Evolutionary conservation across 2,888 invertebrate genomes (phyloP).

Genomic region (Pharmacophagus antenor): DNA sequence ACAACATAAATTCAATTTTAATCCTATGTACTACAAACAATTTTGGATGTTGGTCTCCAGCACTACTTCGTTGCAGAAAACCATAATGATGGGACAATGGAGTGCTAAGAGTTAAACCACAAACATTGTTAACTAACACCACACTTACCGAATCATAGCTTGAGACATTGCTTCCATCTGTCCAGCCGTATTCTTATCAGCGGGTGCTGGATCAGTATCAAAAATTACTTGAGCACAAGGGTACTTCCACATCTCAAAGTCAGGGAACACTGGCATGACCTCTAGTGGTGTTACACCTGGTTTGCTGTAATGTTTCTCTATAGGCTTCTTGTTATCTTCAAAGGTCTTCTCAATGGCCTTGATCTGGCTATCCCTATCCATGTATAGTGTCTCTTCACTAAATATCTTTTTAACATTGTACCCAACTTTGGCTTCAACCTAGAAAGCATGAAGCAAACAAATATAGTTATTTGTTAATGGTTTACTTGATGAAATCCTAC

Average conservation of each 20-base stretch:
- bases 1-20: too few species aligned
- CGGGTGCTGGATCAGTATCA: constrained; percentile 98
- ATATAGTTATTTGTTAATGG: too few species aligned
- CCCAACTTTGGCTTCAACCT: constrained; percentile 98
- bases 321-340: constrained; percentile 90
- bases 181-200: constrained; percentile 90
- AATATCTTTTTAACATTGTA: constrained; percentile 97
- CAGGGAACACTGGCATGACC: constrained; percentile 92
- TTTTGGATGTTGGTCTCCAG: too few species aligned
- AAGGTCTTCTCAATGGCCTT: constrained; percentile 99
- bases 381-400: constrained; percentile 95
- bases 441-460: too few species aligned
- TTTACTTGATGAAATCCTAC: too few species aligned
- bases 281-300: constrained; percentile 96
- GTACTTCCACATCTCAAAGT: constrained; percentile 98
- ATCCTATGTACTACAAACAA: too few species aligned
- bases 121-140: not conserved
- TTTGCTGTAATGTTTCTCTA: constrained; percentile 97
- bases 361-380: constrained; percentile 98
- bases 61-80: too few species aligned
- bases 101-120: too few species aligned
- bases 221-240: constrained; percentile 99
- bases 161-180: constrained; percentile 99
- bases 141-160: constrained; percentile 94
- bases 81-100: too few species aligned